Conservation (phyloP, 1,140 invertebrate species). For the Macrostomum lignano region DNA sequence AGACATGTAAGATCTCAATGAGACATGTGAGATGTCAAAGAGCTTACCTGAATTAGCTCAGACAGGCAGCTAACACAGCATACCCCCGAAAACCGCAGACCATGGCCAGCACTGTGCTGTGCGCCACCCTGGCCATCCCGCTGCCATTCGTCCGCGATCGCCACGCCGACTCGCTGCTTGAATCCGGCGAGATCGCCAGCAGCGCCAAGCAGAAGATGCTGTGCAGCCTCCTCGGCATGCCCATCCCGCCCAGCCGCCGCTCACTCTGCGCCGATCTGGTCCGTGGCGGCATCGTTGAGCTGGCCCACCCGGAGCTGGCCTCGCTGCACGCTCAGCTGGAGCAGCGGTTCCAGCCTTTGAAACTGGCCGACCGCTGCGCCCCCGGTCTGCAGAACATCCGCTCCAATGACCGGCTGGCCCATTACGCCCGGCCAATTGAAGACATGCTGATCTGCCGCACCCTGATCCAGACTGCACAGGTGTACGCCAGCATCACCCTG, state of each 20-base stretch:
- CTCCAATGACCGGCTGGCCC: slow-evolving; percentile 27
- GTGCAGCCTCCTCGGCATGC: slow-evolving; percentile 53
- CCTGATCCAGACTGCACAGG: slow-evolving; percentile 53
- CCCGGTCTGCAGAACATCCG: slow-evolving; percentile 24
- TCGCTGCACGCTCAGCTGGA: slow-evolving; percentile 71
- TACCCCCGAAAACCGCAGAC: no score
- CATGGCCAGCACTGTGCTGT: slow-evolving; percentile 64
- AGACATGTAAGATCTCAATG: no score
- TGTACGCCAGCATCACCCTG: slow-evolving; percentile 72
- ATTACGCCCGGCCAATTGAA: slow-evolving; percentile 54
- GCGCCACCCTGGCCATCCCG: slow-evolving; percentile 70
- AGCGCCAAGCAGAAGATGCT: slow-evolving; percentile 64
- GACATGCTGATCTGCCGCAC: slow-evolving; percentile 68
- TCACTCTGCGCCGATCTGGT: slow-evolving; percentile 61
- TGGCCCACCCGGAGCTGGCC: slow-evolving; percentile 51
- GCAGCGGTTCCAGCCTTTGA: slow-evolving; percentile 73
- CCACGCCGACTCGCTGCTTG: slow-evolving; percentile 77
- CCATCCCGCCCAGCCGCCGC: slow-evolving; percentile 57
- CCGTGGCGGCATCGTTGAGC: slow-evolving; percentile 12
- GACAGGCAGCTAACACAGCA: no score
- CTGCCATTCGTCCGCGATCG: slow-evolving; percentile 71
- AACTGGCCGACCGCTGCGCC: slow-evolving; percentile 38
- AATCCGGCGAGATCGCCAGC: slow-evolving; percentile 71
- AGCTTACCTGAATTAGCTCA: no score
- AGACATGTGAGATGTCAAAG: no score